Percentiles rank a stretch among this genome's conserved stretches.
Conservation (phyloP, 2,797 vertebrate genomes). For the Pagetopsis macropterus region DNA sequence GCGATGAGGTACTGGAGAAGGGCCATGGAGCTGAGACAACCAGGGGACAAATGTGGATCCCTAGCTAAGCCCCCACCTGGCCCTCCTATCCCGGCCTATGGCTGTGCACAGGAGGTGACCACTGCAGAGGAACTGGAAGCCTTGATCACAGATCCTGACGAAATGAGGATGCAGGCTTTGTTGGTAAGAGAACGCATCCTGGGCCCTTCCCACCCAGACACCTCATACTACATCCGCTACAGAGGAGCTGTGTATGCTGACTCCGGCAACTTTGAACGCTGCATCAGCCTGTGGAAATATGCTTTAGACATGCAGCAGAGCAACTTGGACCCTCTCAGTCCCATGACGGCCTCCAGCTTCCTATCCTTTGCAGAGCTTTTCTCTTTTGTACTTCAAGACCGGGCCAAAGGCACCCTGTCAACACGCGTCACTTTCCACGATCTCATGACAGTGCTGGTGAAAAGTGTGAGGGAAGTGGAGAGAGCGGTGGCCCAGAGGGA, state of each 20-base stretch:
- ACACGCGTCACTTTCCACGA: slow-evolving; percentile 91
- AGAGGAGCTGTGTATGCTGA: slow-evolving; percentile 94
- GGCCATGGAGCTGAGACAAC: slow-evolving; percentile 92
- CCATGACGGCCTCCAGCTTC: slow-evolving; percentile 97
- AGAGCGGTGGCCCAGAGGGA: slow-evolving; percentile 90
- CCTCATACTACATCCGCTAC: slow-evolving; percentile 97
- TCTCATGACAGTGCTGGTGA: slow-evolving; percentile 92
- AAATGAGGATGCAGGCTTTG: slow-evolving; percentile 97
- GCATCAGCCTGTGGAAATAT: slow-evolving; percentile 95
- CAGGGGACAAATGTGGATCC: slow-evolving; percentile 76
- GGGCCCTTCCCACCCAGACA: slow-evolving; percentile 95
- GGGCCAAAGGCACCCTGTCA: slow-evolving; percentile 90
- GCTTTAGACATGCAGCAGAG: slow-evolving; percentile 97
- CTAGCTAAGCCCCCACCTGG: slow-evolving; percentile 88
- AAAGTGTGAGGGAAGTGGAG: slow-evolving; percentile 94
- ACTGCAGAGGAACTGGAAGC: slow-evolving; percentile 91
- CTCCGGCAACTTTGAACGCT: slow-evolving; percentile 95
- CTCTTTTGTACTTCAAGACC: slow-evolving; percentile 95
- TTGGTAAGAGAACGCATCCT: slow-evolving; percentile 93
- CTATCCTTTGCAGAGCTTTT: slow-evolving; percentile 97
- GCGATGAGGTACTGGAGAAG: slow-evolving; percentile 94
- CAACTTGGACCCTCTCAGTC: slow-evolving; percentile 95
- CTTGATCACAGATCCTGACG: slow-evolving; percentile 93
- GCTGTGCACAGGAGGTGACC: slow-evolving; percentile 90
- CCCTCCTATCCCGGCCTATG: slow-evolving; percentile 90